Percentiles rank a stretch among this genome's conserved stretches.
Conservation (phyloP, 1,140 invertebrate genomes). For the Cotesia chilonis region DNA sequence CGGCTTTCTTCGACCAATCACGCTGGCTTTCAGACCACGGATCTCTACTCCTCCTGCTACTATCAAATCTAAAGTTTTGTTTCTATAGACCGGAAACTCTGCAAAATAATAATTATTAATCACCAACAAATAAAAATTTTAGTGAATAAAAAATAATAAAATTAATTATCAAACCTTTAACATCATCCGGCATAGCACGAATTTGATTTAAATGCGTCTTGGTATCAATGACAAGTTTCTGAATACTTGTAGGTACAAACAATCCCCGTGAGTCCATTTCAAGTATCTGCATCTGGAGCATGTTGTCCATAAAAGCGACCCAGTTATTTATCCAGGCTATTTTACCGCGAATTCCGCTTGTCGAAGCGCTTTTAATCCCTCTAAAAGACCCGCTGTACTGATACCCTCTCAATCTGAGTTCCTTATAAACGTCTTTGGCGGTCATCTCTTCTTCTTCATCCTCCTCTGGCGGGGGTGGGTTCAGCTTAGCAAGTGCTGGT, state of each 20-base stretch:
- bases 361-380: slow-evolving; percentile 67
- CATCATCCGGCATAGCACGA: slow-evolving; percentile 54
- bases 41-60: slow-evolving; percentile 84
- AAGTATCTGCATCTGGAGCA: slow-evolving; percentile 88
- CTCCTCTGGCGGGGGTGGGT: slow-evolving; percentile 17
- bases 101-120: slow-evolving; percentile 30
- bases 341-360: slow-evolving; percentile 63
- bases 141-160: slow-evolving; percentile 14
- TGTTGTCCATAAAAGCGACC: slow-evolving; percentile 92
- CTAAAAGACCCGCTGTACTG: slow-evolving; percentile 86
- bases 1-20: slow-evolving; percentile 75
- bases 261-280: slow-evolving; percentile 78
- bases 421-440: slow-evolving; percentile 89
- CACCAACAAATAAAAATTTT: not conserved
- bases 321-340: slow-evolving; percentile 83
- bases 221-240: slow-evolving; percentile 81
- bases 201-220: slow-evolving; percentile 69
- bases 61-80: slow-evolving; percentile 60
- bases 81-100: slow-evolving; percentile 64
- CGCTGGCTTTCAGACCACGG: slow-evolving; percentile 80
- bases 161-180: slow-evolving; percentile 47
- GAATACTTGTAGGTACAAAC: slow-evolving; percentile 85
- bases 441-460: slow-evolving; percentile 59
- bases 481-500: slow-evolving; percentile 54
- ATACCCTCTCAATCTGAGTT: slow-evolving; percentile 89